Base-by-base conservation (phyloP, 1,140 invertebrate genomes). In the Muscidifurax raptorellus region DNA sequence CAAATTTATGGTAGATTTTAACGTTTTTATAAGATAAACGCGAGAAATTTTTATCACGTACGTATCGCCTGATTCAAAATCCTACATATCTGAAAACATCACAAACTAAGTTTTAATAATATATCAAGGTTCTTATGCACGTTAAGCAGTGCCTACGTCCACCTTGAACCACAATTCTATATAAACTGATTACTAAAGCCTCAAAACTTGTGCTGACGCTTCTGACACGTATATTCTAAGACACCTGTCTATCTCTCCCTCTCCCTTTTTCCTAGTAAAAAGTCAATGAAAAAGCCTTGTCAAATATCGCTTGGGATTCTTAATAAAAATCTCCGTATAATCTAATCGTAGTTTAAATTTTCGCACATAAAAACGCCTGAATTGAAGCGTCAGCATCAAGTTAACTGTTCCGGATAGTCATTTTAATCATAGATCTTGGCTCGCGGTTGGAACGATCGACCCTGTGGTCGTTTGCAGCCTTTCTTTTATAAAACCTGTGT, bases 401-500 rank as follows among this genome's bases (percentile, higher is more conserved):
- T 66, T 25, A 75, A 80, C 44, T 30, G 52, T 75, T 75, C 75
- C 22, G 25, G 5, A 75, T 59, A 84, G 66, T 47, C 67, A 30
- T 44, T 1, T 79, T 84, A 80, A 80, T 74, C 15, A 66, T 84
- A 75, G 78, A 77, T 85, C 83, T 81, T 81, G 78, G n/a, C 18
- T 85, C 83, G 83, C 79, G 27, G 22, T 64, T 77, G 59, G 10
- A 67, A 52, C 83, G 77, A 80, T 84, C 76, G 78, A 75, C 47
- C 80, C 27, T 75, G 28, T 15, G 15, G 59, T 81, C 79, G 71
- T 15, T 40, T 81, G 76, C 69, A 69, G 83, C 59, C 74, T 52
- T 85, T 82, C 15, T 80, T 86, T 92, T 93, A 93, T 89, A 93
- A 89, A 89, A 93, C 92, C 88, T 93, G 92, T 78, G 92, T 90